Base-by-base conservation (phyloP, 2,113 vertebrate species). In the Noctilio leporinus region DNA sequence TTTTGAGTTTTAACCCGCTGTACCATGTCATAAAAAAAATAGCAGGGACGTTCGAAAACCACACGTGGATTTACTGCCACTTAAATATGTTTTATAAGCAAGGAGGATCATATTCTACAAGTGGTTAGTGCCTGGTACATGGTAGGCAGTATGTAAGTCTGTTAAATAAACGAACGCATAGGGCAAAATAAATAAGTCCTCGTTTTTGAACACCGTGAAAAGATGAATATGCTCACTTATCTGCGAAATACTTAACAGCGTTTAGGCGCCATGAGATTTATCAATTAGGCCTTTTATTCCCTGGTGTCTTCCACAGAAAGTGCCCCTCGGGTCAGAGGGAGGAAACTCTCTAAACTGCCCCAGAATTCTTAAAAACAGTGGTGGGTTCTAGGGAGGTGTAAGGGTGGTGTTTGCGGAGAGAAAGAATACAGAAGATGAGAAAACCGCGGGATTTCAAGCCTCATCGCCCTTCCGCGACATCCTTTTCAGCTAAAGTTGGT, bases 371-470 rank as follows among this genome's bases (percentile, higher is more conserved):
- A 67, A 92, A 96, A 87, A 91, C 90, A 65, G 75, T 91, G 38
- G 82, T 65, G 82, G 91, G 86, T 84, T 83, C 26, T 91, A 65
- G 65, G 64, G 49, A 28, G 47, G 22, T 59, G 57, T 16, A 64
- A 78, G 84, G 91, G 84, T 94, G 94, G 89, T 73, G 12, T 6
- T 38, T 47, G 20, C n/a, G 86, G 78, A 93, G 88, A 97, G 94
- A 95, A 55, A 80, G 65, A 59, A 77, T 38, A 78, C 33, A 62
- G 51, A 62, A 38, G 33, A n/a, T 12, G 87, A 35, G 91, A 38
- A 92, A 92, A 72, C 93, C 70, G 94, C 26, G 69, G 95, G 93
- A 96, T 98, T 98, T 98, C 96, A 96, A 93, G 97, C 95, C 90
- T 96, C 98, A 49, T 94, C 95, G 86, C 97, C 77, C 89, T 55